Base-by-base conservation (phyloP, 2,888 invertebrate genomes). In the Epistrophe grossulariae region DNA sequence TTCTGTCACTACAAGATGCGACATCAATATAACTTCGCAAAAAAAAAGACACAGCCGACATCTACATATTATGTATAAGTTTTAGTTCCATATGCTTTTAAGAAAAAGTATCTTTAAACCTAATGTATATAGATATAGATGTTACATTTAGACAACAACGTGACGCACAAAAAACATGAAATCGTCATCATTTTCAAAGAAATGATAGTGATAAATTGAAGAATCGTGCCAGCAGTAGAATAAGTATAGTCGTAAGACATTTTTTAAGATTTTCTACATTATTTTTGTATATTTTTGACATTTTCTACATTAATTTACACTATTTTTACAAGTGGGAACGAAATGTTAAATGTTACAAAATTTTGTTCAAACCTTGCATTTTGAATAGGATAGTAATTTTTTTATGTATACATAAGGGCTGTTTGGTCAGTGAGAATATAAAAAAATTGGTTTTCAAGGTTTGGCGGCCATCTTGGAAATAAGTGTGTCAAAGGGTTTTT, bases 51-150 rank as follows among this genome's bases (percentile, higher is more conserved):
- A n/a, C 55, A 31, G 15, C 35, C 50, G 38, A 40, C 70, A 57
- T 59, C 2, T 17, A 4, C 5, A 31, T n/a, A n/a, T n/a, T 6
- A 7, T 6, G 3, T 45, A 45, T 59, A 76, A 59, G 68, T 77
- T 71, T 48, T 31, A 64, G 76, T 70, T 85, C 81, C 77, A 38
- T 72, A 81, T 85, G 84, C 57, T 84, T 77, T 76, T 43, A 24
- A 24, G n/a, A 48, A 43, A 55, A 45, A 57, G 35, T 50, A 7
- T 40, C 57, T 17, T 31, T 28, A n/a, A n/a, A n/a, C 28, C 5
- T 31, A 6, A 31, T 6, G 6, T 31, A 4, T 31, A 31, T 31
- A 31, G 35, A 35, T 35, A 15, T 52, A 43, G 6, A 13, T 43
- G 4, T 15, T n/a, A 45, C 15, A 45, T n/a, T 45, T 43, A 43